A percentile compares a stretch with the other conserved stretches of the same genome.
Evolutionary conservation across 2,113 vertebrate genomes (phyloP).

Genomic region (Takifugu bimaculatus): DNA sequence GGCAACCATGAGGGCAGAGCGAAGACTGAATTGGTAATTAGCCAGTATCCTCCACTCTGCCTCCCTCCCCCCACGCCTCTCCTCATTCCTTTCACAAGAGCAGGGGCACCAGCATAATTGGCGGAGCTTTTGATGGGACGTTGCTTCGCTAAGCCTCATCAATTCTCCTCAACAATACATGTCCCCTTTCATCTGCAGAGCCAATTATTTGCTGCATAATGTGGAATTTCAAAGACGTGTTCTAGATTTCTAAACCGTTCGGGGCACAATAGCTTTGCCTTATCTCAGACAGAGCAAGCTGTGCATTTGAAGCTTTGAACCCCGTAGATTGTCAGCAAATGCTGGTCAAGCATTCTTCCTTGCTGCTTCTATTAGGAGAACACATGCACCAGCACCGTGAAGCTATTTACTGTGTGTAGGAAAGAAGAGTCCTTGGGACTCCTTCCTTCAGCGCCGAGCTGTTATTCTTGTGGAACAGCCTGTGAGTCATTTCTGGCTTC

Average conservation of each 20-base stretch:
- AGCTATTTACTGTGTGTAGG: constrained; percentile 43
- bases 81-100: constrained; percentile 2
- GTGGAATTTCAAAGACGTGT: constrained; percentile 40
- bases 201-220: constrained; percentile 49
- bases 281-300: not conserved
- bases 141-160: constrained; percentile 41
- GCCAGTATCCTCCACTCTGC: constrained; percentile 10
- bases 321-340: not conserved
- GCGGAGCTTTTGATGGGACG: constrained; percentile 59
- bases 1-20: not conserved
- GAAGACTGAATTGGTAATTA: constrained; percentile 18
- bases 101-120: constrained; percentile 36
- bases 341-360: not conserved
- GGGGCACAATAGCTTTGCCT: not conserved
- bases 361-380: constrained; percentile 3
- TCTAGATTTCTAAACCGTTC: constrained; percentile 1
- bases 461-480: constrained; percentile 72
- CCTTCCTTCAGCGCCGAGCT: constrained; percentile 58
- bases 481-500: constrained; percentile 84
- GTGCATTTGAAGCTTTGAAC: not conserved
- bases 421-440: constrained; percentile 44
- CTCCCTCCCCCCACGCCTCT: not conserved
- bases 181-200: constrained; percentile 58
- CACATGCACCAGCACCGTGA: not conserved
- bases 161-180: constrained; percentile 50